These are phyloP conservation scores for Turdus rufiventris DNA, from an alignment of 2,113 vertebrate species.

Conservation along the genomic window DNA sequence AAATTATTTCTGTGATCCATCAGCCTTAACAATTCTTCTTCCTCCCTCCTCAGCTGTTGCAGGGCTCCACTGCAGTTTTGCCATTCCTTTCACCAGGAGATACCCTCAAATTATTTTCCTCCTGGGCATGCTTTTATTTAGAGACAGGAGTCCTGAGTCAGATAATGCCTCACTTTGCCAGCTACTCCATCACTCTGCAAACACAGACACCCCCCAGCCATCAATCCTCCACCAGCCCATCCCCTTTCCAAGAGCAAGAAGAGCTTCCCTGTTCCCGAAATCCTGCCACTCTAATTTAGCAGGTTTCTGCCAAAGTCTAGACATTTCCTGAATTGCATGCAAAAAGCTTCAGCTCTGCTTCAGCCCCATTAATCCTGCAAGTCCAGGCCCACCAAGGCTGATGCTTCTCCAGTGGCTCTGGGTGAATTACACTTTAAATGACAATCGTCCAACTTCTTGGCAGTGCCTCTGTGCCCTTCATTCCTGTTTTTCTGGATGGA, in stretches of 20 bases:
- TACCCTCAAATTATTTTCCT: not conserved
- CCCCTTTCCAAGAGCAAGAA: conserved; percentile 30
- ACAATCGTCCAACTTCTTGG: not conserved
- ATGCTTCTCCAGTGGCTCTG: not conserved
- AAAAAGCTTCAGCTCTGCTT: conserved; percentile 26
- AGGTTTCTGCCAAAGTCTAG: conserved; percentile 55
- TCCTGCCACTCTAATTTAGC: conserved; percentile 40
- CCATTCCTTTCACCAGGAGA: not conserved
- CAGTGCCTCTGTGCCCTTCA: not conserved
- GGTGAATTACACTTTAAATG: conserved; percentile 51
- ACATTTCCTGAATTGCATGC: conserved; percentile 58
- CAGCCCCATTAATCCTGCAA: conserved; percentile 42
- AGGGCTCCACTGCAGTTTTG: not conserved
- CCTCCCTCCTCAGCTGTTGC: not conserved
- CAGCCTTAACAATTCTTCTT: not conserved
- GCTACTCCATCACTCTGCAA: not conserved
- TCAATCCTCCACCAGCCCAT: not conserved
- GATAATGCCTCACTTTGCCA: not conserved
- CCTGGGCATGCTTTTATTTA: not conserved
- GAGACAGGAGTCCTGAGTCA: not conserved
- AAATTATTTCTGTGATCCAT: not conserved
- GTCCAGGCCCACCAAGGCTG: not conserved
- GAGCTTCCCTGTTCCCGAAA: not conserved
- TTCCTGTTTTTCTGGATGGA: not conserved
- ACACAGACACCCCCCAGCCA: not conserved